phyloP scores from a whole-genome alignment of 2,888 invertebrate species.

The Galeopsomyia nigrocyanea region DNA sequence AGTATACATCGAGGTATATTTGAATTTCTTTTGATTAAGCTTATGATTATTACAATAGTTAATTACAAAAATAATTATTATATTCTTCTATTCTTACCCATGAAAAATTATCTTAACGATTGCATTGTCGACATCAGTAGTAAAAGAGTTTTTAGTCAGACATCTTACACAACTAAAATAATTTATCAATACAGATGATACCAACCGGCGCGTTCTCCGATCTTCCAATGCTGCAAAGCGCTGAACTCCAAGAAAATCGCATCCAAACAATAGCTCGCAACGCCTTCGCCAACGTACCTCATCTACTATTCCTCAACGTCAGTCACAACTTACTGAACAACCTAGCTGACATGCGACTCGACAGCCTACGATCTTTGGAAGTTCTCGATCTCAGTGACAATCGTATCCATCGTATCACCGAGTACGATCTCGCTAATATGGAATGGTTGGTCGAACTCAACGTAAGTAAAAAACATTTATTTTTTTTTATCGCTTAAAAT shows the following conservation, averaged over 20 bases:
- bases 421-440: constrained; percentile 79
- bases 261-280: constrained; percentile 79
- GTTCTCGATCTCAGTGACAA: constrained; percentile 89
- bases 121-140: too few species aligned
- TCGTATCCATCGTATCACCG: constrained; percentile 76
- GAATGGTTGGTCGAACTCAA: constrained; percentile 90
- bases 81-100: too few species aligned
- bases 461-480: too few species aligned
- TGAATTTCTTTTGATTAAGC: too few species aligned
- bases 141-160: too few species aligned
- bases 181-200: constrained; percentile 65
- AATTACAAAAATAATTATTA: too few species aligned
- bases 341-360: constrained; percentile 82
- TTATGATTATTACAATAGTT: too few species aligned
- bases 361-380: constrained; percentile 82
- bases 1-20: too few species aligned
- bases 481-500: too few species aligned
- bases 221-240: constrained; percentile 79
- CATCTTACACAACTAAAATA: too few species aligned
- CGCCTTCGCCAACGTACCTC: constrained; percentile 84
- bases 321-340: constrained; percentile 84
- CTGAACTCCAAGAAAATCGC: constrained; percentile 86
- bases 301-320: constrained; percentile 85
- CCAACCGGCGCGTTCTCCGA: constrained; percentile 84
- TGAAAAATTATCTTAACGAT: too few species aligned